Conservation (phyloP, 2,797 vertebrate species). For the Nannoperca australis region DNA sequence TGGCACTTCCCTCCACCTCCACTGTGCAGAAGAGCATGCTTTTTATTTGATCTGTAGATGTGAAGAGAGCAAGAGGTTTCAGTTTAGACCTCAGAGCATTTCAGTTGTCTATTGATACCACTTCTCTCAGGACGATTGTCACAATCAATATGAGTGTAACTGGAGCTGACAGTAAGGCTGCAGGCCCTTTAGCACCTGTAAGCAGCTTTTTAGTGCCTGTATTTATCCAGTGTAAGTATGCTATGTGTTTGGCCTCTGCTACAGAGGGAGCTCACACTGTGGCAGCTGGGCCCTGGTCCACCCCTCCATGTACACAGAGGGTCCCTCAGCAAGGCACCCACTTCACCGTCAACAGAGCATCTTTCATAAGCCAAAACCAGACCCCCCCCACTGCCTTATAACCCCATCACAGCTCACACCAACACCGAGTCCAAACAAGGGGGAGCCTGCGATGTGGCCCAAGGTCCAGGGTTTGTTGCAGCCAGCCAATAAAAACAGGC, state of each 20-base stretch:
- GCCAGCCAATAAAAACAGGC: constrained; percentile 81
- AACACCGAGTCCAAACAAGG: constrained; percentile 76
- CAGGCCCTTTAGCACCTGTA: constrained; percentile 74
- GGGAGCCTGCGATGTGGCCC: constrained; percentile 73
- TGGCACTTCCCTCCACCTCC: constrained; percentile 89
- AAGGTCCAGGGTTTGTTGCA: constrained; percentile 63
- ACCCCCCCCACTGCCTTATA: constrained; percentile 41
- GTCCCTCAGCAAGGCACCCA: constrained; percentile 78
- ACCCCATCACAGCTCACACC: constrained; percentile 69
- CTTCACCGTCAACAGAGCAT: constrained; percentile 81
- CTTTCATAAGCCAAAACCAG: constrained; percentile 83
- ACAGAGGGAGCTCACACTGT: constrained; percentile 69
- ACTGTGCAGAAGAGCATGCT: constrained; percentile 86
- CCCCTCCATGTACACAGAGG: constrained; percentile 65
- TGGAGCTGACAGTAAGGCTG: constrained; percentile 56
- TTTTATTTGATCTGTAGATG: constrained; percentile 93
- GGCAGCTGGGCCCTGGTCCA: constrained; percentile 68
- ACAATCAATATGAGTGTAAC: constrained; percentile 67
- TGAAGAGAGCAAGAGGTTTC: constrained; percentile 45
- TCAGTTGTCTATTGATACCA: constrained; percentile 54
- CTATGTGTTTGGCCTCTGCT: constrained; percentile 67
- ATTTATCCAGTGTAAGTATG: constrained; percentile 62
- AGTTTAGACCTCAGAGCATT: constrained; percentile 42
- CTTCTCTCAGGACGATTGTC: constrained; percentile 35
- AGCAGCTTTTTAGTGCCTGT: constrained; percentile 62